Base-by-base conservation (phyloP, 2,888 invertebrate species). In the Neuroscelio doddi region DNA sequence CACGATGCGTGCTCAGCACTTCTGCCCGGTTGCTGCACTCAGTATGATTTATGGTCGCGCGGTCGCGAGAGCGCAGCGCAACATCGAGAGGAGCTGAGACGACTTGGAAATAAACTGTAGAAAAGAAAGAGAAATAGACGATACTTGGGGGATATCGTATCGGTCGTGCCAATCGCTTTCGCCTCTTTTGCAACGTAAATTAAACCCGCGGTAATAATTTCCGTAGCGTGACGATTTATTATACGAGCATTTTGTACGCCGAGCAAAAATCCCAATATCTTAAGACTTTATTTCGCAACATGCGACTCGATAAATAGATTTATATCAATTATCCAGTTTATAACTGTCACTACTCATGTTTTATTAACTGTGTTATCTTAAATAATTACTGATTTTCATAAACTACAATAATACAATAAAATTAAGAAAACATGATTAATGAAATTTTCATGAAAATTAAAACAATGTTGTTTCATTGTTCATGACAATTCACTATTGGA, bases 1-100 rank as follows among this genome's bases (percentile, higher is more conserved):
- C 75, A 75, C 72, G 76, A 74, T 74, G 72, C 72, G 69, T 65
- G 56, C 59, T 53, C 59, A 53, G 68, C 65, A 69, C 63, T 65
- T 69, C 50, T 42, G 61, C 61, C 55, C 61, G 62, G 58, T 50
- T 66, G 53, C 53, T 63, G 62, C 53, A 52, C 29, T 47, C 38
- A 56, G 51, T 53, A 64, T 64, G 68, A 64, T 68, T 68, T 61
- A 68, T 64, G 51, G 38, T 46, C 38, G 26, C 41, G 41, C 41
- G 41, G 24, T n/a, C 26, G 24, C 26, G n/a, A 24, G 41, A 24
- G 63, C 64, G 57, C 57, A 42, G 53, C 55, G 57, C 57, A 42
- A 50, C 55, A 55, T 59, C 64, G 64, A 56, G 64, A 51, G 49
- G 57, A 51, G 42, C 49, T 26, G 55, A 46, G 57, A 63, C 51